Conservation (phyloP, 2,113 vertebrate genomes). For the Fukomys damarensis region DNA sequence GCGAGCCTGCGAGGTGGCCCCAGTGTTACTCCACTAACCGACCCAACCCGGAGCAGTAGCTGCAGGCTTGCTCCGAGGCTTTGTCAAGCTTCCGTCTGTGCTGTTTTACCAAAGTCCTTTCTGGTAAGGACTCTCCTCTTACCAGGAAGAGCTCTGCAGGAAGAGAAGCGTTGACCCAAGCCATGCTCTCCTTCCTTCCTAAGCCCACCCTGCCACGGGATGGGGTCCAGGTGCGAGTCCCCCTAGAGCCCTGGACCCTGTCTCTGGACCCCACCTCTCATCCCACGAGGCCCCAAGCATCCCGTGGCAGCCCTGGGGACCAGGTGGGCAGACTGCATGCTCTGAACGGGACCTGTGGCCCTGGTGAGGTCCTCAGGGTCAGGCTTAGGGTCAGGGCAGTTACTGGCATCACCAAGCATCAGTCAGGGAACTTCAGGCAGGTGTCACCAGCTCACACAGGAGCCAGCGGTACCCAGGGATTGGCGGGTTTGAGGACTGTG, state of each 20-base stretch:
- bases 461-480: neutral
- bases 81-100: neutral
- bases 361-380: neutral
- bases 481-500: neutral
- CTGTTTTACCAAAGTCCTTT: neutral
- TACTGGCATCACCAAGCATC: neutral
- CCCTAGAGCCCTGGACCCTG: neutral
- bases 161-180: neutral
- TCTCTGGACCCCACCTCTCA: neutral
- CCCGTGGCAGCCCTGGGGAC: neutral
- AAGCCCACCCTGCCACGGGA: neutral
- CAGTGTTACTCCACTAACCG: neutral
- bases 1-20: neutral
- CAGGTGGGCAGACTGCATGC: no score
- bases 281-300: neutral
- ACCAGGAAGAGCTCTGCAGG: neutral
- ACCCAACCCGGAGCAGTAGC: neutral
- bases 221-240: neutral
- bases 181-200: neutral
- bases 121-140: neutral
- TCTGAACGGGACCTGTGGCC: neutral
- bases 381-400: neutral
- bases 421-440: neutral
- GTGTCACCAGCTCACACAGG: constrained; percentile 29
- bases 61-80: neutral